These are phyloP conservation scores for Dolichotis patagonum DNA, from an alignment of 2,113 vertebrate genomes.

Conservation along the genomic window DNA sequence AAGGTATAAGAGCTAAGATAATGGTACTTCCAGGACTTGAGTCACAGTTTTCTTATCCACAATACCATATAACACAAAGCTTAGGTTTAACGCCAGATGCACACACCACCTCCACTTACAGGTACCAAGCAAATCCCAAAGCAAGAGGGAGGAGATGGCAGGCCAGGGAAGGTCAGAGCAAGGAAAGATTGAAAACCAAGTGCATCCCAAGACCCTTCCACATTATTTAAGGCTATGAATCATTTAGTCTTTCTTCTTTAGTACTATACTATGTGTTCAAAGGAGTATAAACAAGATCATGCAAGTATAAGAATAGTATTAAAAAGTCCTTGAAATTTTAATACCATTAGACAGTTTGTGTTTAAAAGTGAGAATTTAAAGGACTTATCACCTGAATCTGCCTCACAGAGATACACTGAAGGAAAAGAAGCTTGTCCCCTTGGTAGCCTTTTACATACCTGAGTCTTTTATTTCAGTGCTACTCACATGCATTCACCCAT, in stretches of 20 bases:
- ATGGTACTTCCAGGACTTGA: not conserved
- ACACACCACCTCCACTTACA: not conserved
- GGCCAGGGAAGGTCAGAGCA: not conserved
- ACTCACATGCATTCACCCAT: not conserved
- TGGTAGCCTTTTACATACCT: conserved; percentile 43
- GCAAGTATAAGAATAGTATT: not conserved
- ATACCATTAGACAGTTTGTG: not conserved
- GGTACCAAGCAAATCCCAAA: not conserved
- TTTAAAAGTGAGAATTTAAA: conserved; percentile 10
- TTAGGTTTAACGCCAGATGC: not conserved
- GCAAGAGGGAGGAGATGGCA: not conserved
- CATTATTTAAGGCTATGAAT: not conserved
- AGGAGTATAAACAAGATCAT: not conserved
- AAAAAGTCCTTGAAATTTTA: not conserved
- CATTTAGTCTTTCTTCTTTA: not conserved
- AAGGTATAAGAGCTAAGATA: conserved; percentile 2
- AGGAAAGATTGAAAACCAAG: not conserved
- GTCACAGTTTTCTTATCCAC: not conserved
- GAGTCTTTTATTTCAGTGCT: conserved; percentile 7
- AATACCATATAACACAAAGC: not conserved
- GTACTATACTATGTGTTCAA: not conserved
- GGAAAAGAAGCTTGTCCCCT: conserved; percentile 36
- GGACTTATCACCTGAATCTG: conserved; percentile 22
- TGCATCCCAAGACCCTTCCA: accelerated
- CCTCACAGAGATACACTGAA: conserved; percentile 7